These are phyloP conservation scores for Gymnorhina tibicen DNA, from an alignment of 2,113 vertebrate genomes.

Conservation along the genomic window DNA sequence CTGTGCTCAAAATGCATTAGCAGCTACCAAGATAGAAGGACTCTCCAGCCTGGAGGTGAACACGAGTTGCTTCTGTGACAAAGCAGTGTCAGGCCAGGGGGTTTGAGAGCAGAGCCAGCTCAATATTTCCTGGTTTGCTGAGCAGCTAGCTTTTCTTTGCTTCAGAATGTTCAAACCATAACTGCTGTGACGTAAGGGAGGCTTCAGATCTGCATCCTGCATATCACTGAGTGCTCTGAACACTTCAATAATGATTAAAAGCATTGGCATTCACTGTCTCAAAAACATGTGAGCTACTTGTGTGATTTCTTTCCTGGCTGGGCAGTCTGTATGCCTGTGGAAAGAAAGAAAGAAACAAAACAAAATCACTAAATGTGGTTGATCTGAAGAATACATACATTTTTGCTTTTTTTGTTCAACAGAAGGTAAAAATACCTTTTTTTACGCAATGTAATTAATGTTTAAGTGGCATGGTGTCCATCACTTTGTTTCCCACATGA, in stretches of 20 bases:
- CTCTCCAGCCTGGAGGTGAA: background rate
- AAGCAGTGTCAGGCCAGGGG: rapidly evolving
- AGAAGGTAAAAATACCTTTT: background rate
- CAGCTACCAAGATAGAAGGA: background rate
- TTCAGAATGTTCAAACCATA: background rate
- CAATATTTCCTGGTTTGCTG: background rate
- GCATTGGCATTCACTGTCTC: background rate
- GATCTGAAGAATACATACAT: background rate
- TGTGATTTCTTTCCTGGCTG: background rate
- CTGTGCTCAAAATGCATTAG: background rate
- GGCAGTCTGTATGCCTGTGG: background rate
- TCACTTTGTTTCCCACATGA: background rate
- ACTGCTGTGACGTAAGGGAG: rapidly evolving
- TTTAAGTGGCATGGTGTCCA: background rate
- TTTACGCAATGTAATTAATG: background rate
- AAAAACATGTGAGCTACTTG: background rate
- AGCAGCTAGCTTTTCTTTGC: background rate
- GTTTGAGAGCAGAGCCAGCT: background rate
- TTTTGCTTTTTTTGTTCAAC: background rate
- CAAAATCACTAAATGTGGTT: background rate
- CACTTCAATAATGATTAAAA: background rate
- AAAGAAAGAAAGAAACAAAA: background rate
- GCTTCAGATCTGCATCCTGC: background rate
- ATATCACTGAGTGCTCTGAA: background rate
- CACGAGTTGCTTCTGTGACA: background rate